Conservation (phyloP, 2,797 vertebrate species). For the Petrocephalus schoutedeni region DNA sequence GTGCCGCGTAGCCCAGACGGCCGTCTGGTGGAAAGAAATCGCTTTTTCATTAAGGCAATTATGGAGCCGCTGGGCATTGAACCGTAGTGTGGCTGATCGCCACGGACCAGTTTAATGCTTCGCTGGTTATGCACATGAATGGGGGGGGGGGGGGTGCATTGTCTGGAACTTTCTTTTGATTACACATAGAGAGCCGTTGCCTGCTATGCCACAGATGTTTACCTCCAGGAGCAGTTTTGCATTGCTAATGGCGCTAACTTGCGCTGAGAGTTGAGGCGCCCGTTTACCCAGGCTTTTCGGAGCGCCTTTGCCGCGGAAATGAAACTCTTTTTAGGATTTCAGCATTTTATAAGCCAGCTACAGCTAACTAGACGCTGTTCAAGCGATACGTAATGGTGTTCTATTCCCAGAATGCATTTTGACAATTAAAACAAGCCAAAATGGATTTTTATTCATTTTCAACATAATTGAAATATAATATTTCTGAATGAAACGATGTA, state of each 20-base stretch:
- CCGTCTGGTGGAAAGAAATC: neutral
- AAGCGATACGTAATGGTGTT: neutral
- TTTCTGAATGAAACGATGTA: neutral
- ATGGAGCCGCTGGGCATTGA: neutral
- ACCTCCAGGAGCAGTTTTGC: neutral
- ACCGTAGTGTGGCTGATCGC: neutral
- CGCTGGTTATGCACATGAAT: neutral
- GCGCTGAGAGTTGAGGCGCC: neutral
- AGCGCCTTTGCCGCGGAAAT: neutral
- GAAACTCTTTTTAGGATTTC: neutral
- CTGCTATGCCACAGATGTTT: neutral
- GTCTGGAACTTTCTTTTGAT: conserved; percentile 11
- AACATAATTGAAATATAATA: neutral
- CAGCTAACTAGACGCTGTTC: neutral
- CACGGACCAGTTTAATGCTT: neutral
- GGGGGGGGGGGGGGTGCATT: neutral
- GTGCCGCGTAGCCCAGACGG: neutral
- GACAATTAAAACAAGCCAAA: neutral
- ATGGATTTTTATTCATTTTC: neutral
- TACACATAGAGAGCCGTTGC: neutral
- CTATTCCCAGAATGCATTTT: neutral
- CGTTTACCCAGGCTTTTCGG: neutral
- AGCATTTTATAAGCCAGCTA: neutral
- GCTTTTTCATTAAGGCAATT: conserved; percentile 12
- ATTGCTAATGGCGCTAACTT: conserved; percentile 9